phyloP scores from a whole-genome alignment of 2,113 vertebrate genomes.

The Odobenus rosmarus region DNA sequence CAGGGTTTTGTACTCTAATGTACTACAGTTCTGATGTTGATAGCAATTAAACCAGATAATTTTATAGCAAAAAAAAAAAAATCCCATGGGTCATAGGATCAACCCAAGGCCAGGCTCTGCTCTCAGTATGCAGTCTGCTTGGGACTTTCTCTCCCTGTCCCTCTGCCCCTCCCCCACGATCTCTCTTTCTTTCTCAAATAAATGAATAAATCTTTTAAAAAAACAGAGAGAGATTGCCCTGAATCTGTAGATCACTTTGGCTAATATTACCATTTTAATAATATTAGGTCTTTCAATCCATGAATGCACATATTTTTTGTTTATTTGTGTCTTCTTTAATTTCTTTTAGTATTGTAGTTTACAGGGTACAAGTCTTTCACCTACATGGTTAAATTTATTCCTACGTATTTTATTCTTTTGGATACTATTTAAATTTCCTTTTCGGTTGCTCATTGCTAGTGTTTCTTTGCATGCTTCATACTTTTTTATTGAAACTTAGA shows the following conservation, averaged over 20 bases:
- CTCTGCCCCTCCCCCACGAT: background rate
- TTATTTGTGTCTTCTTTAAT: background rate
- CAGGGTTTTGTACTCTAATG: slow-evolving; percentile 67
- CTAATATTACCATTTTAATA: background rate
- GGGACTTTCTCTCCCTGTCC: background rate
- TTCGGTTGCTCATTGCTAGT: background rate
- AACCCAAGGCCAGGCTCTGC: background rate
- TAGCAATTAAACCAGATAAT: slow-evolving; percentile 71
- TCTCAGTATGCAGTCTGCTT: background rate
- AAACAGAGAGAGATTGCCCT: background rate
- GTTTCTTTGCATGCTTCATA: background rate
- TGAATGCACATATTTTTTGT: background rate
- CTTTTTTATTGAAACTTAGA: background rate
- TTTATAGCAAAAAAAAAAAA: slow-evolving; percentile 58
- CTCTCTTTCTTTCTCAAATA: background rate
- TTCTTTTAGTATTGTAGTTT: background rate
- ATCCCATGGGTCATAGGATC: background rate
- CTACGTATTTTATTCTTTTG: background rate
- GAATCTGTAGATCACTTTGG: background rate
- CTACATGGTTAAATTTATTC: background rate
- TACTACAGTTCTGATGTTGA: slow-evolving; percentile 54
- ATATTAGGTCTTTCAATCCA: background rate
- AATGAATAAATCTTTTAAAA: background rate
- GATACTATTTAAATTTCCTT: background rate
- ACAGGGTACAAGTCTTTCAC: background rate